Percentiles rank a stretch among this genome's conserved stretches.
phyloP scores from a whole-genome alignment of 92 coral and sea anemone genomes.

The Pocillopora grandis region DNA sequence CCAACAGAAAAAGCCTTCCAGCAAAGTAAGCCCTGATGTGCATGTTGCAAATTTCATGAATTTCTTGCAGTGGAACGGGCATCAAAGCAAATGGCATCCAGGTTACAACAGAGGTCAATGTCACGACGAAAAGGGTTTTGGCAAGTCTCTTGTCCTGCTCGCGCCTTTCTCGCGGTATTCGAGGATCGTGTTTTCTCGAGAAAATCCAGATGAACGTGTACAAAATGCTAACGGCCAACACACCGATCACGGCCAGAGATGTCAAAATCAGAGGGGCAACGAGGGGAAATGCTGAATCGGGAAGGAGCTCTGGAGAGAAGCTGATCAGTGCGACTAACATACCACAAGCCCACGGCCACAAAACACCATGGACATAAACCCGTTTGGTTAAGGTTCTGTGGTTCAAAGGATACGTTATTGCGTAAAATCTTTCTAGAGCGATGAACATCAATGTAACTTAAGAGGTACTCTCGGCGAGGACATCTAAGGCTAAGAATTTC shows the following conservation, averaged over 20 bases:
- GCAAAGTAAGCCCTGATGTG: neutral
- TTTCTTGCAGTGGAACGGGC: neutral
- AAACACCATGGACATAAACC: neutral
- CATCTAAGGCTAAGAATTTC: neutral
- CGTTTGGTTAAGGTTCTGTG: neutral
- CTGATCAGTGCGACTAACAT: neutral
- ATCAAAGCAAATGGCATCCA: neutral
- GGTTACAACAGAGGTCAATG: neutral
- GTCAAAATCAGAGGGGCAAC: neutral
- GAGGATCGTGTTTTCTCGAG: neutral
- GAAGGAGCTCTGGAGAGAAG: neutral
- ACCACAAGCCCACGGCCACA: neutral
- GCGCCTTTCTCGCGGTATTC: neutral
- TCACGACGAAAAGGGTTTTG: neutral
- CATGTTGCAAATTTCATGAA: neutral
- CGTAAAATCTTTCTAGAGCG: neutral
- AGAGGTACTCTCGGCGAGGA: conserved; percentile 16
- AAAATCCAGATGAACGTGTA: neutral
- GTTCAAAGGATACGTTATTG: neutral
- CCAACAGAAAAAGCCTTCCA: neutral
- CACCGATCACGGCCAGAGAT: neutral
- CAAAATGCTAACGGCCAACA: neutral
- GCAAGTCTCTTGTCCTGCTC: conserved; percentile 8
- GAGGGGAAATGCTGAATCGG: neutral
- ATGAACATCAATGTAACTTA: conserved; percentile 1